Percentiles rank a stretch among this genome's conserved stretches.
Conservation (phyloP, 2,888 invertebrate species). For the Pachydiplax longipennis region DNA sequence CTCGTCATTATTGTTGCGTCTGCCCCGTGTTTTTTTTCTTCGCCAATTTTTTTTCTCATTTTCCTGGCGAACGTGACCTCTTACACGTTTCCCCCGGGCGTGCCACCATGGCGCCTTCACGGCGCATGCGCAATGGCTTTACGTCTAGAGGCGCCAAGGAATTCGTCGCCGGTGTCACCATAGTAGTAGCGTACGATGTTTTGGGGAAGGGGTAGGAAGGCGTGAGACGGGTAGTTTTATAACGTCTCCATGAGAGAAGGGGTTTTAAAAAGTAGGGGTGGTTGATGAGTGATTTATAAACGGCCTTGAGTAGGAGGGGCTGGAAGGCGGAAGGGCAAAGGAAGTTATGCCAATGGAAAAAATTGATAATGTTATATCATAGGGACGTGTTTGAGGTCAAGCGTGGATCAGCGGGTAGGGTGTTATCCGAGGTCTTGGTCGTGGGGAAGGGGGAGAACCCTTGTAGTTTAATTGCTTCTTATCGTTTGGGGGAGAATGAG, state of each 20-base stretch:
- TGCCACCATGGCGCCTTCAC: neutral
- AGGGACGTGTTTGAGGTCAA: neutral
- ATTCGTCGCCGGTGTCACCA: neutral
- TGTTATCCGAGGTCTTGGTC: neutral
- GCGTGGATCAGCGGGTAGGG: neutral
- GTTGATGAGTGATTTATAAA: neutral
- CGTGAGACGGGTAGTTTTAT: neutral
- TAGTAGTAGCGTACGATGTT: neutral
- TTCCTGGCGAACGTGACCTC: neutral
- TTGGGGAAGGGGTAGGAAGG: neutral
- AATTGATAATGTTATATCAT: neutral
- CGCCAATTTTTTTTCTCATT: neutral
- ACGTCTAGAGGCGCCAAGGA: neutral
- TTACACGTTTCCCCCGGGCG: neutral
- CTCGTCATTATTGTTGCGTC: neutral
- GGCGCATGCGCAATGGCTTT: neutral
- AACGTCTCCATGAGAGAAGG: neutral
- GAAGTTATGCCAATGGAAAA: neutral
- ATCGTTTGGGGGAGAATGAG: no score
- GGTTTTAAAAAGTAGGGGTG: neutral
- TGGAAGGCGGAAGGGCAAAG: neutral
- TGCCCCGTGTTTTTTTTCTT: neutral
- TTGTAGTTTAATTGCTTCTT: no score
- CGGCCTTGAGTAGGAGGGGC: neutral
- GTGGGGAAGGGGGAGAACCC: no score